Evolutionary conservation across 2,797 vertebrate species (phyloP), one percentile per base, ranked within the genome.

Genomic region (Acanthis flammea): DNA sequence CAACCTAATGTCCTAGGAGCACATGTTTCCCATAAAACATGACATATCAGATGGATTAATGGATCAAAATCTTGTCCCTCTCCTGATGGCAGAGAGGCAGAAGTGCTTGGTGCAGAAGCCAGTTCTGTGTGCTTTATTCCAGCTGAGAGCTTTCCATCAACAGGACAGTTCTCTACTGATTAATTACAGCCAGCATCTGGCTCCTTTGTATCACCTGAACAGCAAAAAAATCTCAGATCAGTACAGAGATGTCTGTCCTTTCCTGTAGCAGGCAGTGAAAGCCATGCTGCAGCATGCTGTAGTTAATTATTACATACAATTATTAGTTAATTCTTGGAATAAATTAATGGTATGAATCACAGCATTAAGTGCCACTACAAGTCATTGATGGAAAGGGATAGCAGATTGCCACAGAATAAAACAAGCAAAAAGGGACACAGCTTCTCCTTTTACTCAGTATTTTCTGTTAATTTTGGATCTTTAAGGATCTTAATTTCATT

Each of bases 91-190:
- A 84, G 60, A 75, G 76, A 76, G 27, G 53, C 72, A 82, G 57
- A 91, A 94, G 61, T 72, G 63, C 62, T 50, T 62, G 84, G 61
- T 89, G 71, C n/a, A 91, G 68, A 89, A 93, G 65, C 39, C 88
- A 89, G 90, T 19, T 77, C 81, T 58, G 7, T 54, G n/a, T 63
- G 60, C 55, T 88, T 73, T 57, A 89, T 82, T 73, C 67, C 83
- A 95, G 45, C 86, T 94, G 92, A 95, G 84, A 95, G 77, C 45
- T 87, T 65, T 91, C 87, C 75, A 77, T 82, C 81, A 92, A 61
- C 65, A 92, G 65, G 91, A 48, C 65, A 87, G 83, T 73, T 73
- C 42, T 92, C 84, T 54, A 1, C 68, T 89, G 75, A 94, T 80
- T 91, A 91, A 91, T 91, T 91, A 72, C 88, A 86, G 88, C 4